phyloP scores from a whole-genome alignment of 2,888 invertebrate genomes.

The Xestia c-nigrum region DNA sequence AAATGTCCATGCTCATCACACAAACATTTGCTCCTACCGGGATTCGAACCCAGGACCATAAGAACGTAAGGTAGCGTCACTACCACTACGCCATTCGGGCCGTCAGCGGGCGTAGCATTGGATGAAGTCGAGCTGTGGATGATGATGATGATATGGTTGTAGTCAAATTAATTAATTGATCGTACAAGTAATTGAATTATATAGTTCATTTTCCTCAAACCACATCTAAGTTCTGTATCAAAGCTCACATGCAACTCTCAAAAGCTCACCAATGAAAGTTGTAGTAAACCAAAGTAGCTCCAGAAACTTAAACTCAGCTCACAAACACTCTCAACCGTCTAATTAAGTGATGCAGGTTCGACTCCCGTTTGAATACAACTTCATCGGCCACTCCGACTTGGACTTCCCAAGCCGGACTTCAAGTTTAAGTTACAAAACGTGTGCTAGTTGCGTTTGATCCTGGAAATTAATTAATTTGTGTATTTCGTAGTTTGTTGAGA shows the following conservation, averaged over 20 bases:
- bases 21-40: too few relatives aligned
- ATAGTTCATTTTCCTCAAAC: neutral
- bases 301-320: conserved; percentile 22
- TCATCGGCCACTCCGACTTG: conserved; percentile 49
- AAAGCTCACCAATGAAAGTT: conserved; percentile 16
- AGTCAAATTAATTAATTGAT: too few relatives aligned
- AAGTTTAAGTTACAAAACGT: conserved; percentile 47
- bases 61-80: too few relatives aligned
- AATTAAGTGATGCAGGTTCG: conserved; percentile 65
- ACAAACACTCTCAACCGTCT: conserved; percentile 45
- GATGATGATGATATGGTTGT: too few relatives aligned
- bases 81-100: too few relatives aligned
- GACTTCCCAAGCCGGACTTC: conserved; percentile 42
- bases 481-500: conserved; percentile 38
- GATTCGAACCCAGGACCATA: too few relatives aligned
- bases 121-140: too few relatives aligned
- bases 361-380: conserved; percentile 59
- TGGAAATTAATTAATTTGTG: conserved; percentile 61
- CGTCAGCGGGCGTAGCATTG: too few relatives aligned
- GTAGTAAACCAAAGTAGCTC: conserved; percentile 18
- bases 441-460: conserved; percentile 51
- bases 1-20: too few relatives aligned
- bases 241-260: neutral
- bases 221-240: neutral
- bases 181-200: neutral